Evolutionary conservation across 2,888 invertebrate genomes (phyloP).

Genomic region (Drosophila demipolita): DNA sequence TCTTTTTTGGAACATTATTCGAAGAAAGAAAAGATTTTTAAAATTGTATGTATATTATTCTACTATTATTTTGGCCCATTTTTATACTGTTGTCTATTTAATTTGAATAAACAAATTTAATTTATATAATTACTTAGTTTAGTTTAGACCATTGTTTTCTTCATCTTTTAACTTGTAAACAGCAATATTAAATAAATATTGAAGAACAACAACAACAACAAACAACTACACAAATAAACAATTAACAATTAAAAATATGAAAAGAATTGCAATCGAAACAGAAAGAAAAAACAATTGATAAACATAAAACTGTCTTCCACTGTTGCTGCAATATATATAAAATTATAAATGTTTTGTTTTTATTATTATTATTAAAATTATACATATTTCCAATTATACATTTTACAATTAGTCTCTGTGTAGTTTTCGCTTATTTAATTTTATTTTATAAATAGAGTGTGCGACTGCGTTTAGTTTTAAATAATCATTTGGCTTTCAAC

Average conservation of each 20-base stretch:
- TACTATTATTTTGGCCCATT: conserved; percentile 51
- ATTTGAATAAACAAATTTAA: conserved; percentile 70
- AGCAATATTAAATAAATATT: conserved; percentile 38
- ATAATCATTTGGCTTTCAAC: conserved; percentile 37
- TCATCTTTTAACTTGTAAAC: conserved; percentile 52
- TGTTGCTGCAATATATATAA: conserved; percentile 80
- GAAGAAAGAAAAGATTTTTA: conserved; percentile 50
- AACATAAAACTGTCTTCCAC: conserved; percentile 78
- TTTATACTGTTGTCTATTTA: conserved; percentile 72
- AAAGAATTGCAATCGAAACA: conserved; percentile 45
- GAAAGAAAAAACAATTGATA: conserved; percentile 34
- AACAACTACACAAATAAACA: conserved; percentile 32
- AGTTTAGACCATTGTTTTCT: conserved; percentile 50
- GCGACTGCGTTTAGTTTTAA: conserved; percentile 57
- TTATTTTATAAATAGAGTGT: conserved; percentile 51
- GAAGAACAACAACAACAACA: conserved; percentile 31
- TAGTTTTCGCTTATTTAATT: conserved; percentile 51
- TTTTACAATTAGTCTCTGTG: conserved; percentile 43
- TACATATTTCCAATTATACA: conserved; percentile 24
- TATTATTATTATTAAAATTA: conserved; percentile 40
- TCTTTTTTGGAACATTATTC: conserved; percentile 18
- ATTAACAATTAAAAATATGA: conserved; percentile 30
- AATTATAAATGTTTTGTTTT: conserved; percentile 58
- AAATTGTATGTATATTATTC: conserved; percentile 75
- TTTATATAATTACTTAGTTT: conserved; percentile 60